phyloP scores from a whole-genome alignment of 1,140 invertebrate genomes.

The Heliconius nattereri region DNA sequence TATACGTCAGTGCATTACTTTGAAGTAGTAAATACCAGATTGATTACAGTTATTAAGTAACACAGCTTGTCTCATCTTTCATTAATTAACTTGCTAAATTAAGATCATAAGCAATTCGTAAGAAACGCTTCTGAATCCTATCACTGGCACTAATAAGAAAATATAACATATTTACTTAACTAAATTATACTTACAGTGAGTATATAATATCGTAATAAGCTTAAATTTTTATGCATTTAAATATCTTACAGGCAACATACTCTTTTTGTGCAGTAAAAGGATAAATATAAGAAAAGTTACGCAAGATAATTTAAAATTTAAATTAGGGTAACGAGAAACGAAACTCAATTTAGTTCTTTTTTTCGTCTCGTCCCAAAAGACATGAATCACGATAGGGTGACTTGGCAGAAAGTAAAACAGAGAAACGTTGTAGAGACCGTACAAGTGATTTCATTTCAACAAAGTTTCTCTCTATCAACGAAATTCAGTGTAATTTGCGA shows the following conservation, averaged over 20 bases:
- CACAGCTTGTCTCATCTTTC: not conserved
- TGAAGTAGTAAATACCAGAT: conserved; percentile 25
- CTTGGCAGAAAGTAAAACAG: conserved; percentile 68
- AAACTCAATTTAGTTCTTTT: conserved; percentile 54
- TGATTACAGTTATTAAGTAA: not conserved
- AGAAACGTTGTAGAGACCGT: conserved; percentile 68
- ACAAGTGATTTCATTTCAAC: conserved; percentile 76
- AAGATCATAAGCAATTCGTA: not conserved
- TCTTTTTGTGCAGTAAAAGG: conserved; percentile 5
- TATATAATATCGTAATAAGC: not conserved
- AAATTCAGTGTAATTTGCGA: conserved; percentile 79
- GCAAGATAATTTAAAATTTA: conserved; percentile 46
- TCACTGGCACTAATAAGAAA: not conserved
- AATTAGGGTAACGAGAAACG: conserved; percentile 46
- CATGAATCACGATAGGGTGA: conserved; percentile 61
- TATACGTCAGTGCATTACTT: conserved; percentile 50
- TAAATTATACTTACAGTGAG: too few relatives aligned
- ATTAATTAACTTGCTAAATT: not conserved
- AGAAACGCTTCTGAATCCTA: not conserved
- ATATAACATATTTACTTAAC: not conserved
- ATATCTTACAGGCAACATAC: not conserved
- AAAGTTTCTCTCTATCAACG: conserved; percentile 78
- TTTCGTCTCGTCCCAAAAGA: conserved; percentile 51
- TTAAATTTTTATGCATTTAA: not conserved
- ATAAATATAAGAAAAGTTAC: conserved; percentile 24